Base-by-base conservation (phyloP, 2,797 vertebrate genomes). In the Peromyscus melanophrys region DNA sequence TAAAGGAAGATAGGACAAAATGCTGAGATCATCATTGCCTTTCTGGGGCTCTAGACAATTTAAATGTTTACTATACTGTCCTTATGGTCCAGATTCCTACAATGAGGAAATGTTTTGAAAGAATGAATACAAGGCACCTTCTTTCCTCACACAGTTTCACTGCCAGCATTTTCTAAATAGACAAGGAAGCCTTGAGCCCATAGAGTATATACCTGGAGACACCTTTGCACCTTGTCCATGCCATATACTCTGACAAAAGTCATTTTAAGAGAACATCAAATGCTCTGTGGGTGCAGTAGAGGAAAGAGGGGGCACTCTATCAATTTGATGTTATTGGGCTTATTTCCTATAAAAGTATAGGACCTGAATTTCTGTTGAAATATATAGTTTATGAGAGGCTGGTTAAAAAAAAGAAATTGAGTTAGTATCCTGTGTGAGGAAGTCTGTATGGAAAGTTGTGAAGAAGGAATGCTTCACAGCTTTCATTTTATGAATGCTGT, bases 351-450 rank as follows among this genome's bases (percentile, higher is more conserved):
- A 67, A 95, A 94, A 55, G n/a, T 59, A 9, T 52, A 88, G 17
- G 71, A 21, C n/a, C 92, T 83, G 34, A 92, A 75, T 88, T 89
- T 85, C 89, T 90, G 13, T 89, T 96, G 73, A 94, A 93, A 77
- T 78, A 69, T 21, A 49, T 63, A 65, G 14, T 94, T 73, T 16
- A 61, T 57, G 23, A 10, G 67, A 27, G 34, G 4, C 25, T 80
- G 4, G 92, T 94, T 94, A 49, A 13, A 52, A 52, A 52, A 52
- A 94, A 61, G 71, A 65, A 92, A 80, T 57, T 52, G 40, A 81
- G 43, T 90, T 94, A 86, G 83, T 86, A 89, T 69, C 27, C 61
- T 61, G 17, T 75, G 16, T 92, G 40, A 93, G 37, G 77, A 95
- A 82, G 6, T 86, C 46, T 95, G 2, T 59, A 1, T 80, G 49